A percentile compares a stretch with the other conserved stretches of the same genome.
Evolutionary conservation across 2,888 invertebrate genomes (phyloP).

Genomic region (Drosophila paranaensis): DNA sequence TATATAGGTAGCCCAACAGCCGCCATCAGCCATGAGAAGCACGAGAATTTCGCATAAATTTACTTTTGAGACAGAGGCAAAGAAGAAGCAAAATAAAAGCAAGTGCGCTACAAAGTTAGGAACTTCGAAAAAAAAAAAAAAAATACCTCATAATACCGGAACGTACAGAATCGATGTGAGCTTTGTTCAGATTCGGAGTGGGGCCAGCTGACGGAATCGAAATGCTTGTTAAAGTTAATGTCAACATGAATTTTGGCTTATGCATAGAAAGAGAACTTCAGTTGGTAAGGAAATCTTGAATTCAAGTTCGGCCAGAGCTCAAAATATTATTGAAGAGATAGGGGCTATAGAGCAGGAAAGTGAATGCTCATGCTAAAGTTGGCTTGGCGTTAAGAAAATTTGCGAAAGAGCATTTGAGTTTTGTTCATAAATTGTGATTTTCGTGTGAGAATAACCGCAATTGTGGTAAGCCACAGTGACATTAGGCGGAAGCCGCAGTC

Average conservation of each 20-base stretch:
- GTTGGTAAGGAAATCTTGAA: neutral
- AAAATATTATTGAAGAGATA: neutral
- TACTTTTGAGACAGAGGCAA: constrained; percentile 18
- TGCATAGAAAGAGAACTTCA: neutral
- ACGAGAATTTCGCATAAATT: constrained; percentile 78
- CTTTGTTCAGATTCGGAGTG: no score
- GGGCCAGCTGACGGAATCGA: no score
- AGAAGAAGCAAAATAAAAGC: constrained; percentile 14
- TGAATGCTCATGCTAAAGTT: neutral
- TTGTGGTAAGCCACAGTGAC: constrained; percentile 57
- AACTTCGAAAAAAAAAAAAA: constrained; percentile 5
- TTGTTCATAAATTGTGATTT: constrained; percentile 1
- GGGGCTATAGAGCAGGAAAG: neutral
- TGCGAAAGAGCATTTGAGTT: constrained; percentile 21
- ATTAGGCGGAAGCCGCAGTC: constrained; percentile 60
- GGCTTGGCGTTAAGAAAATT: neutral
- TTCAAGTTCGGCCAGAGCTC: neutral
- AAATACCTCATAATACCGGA: constrained; percentile 27
- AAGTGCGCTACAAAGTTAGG: constrained; percentile 43
- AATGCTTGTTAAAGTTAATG: neutral
- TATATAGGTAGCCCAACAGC: neutral
- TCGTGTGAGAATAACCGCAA: constrained; percentile 64
- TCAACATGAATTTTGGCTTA: neutral
- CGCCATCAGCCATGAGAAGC: constrained; percentile 64
- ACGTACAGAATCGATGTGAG: neutral